Percentiles rank a stretch among this genome's conserved stretches.
Evolutionary conservation across 2,888 invertebrate genomes (phyloP).

Genomic region (Lucinisca nassula): DNA sequence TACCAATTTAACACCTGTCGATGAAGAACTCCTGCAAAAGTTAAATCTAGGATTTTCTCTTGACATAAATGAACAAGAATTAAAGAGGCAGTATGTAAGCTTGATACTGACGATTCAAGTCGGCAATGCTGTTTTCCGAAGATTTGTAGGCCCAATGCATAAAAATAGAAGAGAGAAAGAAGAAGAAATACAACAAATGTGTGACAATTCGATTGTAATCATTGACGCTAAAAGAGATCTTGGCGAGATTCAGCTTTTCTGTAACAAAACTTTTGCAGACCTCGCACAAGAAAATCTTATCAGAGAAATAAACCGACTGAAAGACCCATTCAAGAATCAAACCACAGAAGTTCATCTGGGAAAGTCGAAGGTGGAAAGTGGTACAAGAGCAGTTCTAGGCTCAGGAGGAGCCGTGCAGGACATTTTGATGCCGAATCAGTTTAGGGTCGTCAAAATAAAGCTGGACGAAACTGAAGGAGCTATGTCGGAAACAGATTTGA

Average conservation of each 20-base stretch:
- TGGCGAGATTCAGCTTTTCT: slow-evolving; percentile 73
- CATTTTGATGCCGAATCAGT: slow-evolving; percentile 77
- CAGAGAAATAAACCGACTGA: slow-evolving; percentile 27
- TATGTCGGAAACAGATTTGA: slow-evolving; percentile 18
- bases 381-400: slow-evolving; percentile 72
- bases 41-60: slow-evolving; percentile 53
- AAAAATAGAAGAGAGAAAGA: slow-evolving; percentile 70
- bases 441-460: slow-evolving; percentile 69
- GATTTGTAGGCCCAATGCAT: slow-evolving; percentile 77
- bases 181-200: slow-evolving; percentile 49
- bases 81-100: slow-evolving; percentile 65
- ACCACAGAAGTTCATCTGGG: slow-evolving; percentile 61
- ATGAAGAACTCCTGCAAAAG: slow-evolving; percentile 73
- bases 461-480: slow-evolving; percentile 38
- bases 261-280: slow-evolving; percentile 42
- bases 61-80: slow-evolving; percentile 59
- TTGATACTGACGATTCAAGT: slow-evolving; percentile 66
- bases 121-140: slow-evolving; percentile 71
- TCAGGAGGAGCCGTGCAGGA: slow-evolving; percentile 71
- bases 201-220: slow-evolving; percentile 64
- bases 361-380: slow-evolving; percentile 41
- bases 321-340: slow-evolving; percentile 48
- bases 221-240: slow-evolving; percentile 74
- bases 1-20: slow-evolving; percentile 79
- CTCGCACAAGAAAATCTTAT: slow-evolving; percentile 18